A percentile compares a stretch with the other conserved stretches of the same genome.
Conservation (phyloP, 2,113 vertebrate species). For the human region DNA sequence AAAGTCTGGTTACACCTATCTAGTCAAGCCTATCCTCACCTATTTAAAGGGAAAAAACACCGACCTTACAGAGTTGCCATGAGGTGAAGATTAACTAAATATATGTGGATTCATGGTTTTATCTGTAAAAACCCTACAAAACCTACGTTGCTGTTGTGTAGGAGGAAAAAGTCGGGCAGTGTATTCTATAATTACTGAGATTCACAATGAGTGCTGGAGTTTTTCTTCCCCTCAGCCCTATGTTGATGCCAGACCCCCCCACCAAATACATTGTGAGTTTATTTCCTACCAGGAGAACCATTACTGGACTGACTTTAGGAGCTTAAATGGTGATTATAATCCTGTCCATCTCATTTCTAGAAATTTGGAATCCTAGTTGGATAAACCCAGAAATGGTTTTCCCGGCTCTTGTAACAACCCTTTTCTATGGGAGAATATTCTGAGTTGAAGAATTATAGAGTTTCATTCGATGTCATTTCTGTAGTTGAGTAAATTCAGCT, state of each 20-base stretch:
- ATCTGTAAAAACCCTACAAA: not conserved
- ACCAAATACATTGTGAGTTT: not conserved
- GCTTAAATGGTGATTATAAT: not conserved
- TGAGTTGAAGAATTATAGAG: not conserved
- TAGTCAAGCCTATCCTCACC: not conserved
- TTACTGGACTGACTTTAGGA: not conserved
- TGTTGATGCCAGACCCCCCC: not conserved
- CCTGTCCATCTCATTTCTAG: not conserved
- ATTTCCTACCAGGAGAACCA: not conserved
- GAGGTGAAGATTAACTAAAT: not conserved
- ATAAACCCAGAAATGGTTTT: not conserved
- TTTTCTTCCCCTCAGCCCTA: not conserved
- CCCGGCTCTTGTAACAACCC: not conserved
- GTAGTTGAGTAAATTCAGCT: not conserved
- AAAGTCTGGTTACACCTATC: not conserved
- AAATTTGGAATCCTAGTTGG: not conserved
- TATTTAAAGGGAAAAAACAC: not conserved
- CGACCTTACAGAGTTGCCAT: not conserved
- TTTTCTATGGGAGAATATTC: not conserved
- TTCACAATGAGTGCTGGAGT: rapidly evolving
- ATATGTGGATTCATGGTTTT: not conserved
- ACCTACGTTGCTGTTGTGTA: not conserved
- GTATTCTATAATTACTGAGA: rapidly evolving
- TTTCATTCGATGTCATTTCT: not conserved
- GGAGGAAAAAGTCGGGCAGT: not conserved